Evolutionary conservation across 2,113 vertebrate genomes (phyloP), one percentile per base, ranked within the genome.

Genomic region (Ailuropoda melanoleuca): DNA sequence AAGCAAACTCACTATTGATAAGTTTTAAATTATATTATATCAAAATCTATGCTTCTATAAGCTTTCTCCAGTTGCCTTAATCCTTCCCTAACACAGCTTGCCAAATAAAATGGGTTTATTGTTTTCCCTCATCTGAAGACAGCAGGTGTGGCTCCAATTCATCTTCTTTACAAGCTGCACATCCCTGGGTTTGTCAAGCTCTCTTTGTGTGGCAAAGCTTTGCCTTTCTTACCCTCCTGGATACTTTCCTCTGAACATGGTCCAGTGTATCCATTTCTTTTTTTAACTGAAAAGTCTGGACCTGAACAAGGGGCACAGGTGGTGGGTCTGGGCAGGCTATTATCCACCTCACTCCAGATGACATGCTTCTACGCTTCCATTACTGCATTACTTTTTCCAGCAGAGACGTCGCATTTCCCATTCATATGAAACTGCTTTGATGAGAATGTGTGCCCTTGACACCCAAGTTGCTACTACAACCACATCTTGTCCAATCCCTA

Each of bases 241-340:
- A 0, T 23, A 50, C n/a, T 48, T 7, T 15, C 46, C 66, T 86
- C 74, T 90, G 66, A 72, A 17, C 24, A n/a, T 3, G 3, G 17
- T 55, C 18, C 13, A 12, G 23, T 58, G 60, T 18, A 24, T 50
- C 14, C 26, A 6, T 31, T 90, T 50, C 6, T 7, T 24, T 88
- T 46, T 90, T 39, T 17, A 55, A 77, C 6, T 31, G 12, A 37
- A 58, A 85, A 4, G 12, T 62, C 46, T n/a, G 5, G 37, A 64
- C 1, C 4, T 37, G 43, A 24, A 43, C 1, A 15, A 1, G 0
- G 31, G 46, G n/a, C 4, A 3, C 55, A 55, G 34, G 64, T 9
- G 24, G 31, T 75, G 29, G 11, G 17, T 70, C 24, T 3, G 15
- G 72, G 13, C 18, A 55, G 19, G 9, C 15, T 12, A 4, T 14